These are phyloP conservation scores for Toxostoma redivivum DNA, from an alignment of 2,113 vertebrate species.

Conservation along the genomic window DNA sequence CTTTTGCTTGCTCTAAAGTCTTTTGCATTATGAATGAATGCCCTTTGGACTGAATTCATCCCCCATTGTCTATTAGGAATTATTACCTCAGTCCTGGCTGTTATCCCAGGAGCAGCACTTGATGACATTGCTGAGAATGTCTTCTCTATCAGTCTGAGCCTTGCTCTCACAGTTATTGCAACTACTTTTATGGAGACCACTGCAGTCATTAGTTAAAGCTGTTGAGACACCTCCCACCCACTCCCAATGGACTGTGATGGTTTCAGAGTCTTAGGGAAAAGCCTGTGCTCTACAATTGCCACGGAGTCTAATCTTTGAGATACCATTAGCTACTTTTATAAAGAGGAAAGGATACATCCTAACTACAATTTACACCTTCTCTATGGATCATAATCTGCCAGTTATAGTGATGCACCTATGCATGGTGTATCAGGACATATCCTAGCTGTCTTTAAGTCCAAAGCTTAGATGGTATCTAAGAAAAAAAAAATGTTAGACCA, in stretches of 20 bases:
- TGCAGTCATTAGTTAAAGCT: neutral
- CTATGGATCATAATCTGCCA: neutral
- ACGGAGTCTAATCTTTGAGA: neutral
- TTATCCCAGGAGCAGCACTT: neutral
- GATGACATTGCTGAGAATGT: neutral
- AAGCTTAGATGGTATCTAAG: neutral
- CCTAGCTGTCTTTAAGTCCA: neutral
- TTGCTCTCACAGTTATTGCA: neutral
- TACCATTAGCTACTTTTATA: neutral
- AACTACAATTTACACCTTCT: neutral
- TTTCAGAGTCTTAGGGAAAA: neutral
- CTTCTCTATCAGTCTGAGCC: neutral
- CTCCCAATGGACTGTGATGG: neutral
- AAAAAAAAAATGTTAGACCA: neutral
- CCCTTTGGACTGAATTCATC: neutral
- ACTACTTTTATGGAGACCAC: neutral
- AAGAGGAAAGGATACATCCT: neutral
- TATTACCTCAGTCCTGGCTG: neutral
- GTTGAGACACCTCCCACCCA: neutral
- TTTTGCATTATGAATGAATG: conserved; percentile 35
- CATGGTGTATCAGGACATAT: neutral
- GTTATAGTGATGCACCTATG: neutral
- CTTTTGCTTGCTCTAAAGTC: neutral
- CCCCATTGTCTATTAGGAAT: neutral
- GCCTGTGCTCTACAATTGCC: neutral